Percentiles rank a stretch among this genome's conserved stretches.
phyloP scores from a whole-genome alignment of 2,113 vertebrate genomes.

The Pygathrix nemaeus region DNA sequence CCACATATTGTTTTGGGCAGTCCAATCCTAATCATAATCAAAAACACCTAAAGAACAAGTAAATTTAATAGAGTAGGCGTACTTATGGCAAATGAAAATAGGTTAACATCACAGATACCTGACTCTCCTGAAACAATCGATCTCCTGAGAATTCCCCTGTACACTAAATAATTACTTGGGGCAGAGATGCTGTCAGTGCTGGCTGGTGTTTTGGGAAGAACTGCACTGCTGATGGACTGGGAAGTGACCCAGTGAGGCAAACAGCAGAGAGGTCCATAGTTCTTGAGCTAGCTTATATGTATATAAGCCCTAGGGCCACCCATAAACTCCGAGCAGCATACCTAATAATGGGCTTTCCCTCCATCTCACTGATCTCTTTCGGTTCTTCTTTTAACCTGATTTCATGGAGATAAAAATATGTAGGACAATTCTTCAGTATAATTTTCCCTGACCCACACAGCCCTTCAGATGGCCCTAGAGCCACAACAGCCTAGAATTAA shows the following conservation, averaged over 20 bases:
- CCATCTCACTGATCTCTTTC: neutral
- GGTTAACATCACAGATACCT: neutral
- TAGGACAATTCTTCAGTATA: neutral
- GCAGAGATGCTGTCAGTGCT: neutral
- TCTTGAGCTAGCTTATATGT: neutral
- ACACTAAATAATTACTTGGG: neutral
- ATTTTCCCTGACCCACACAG: neutral
- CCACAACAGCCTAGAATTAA: neutral
- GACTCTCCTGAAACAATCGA: neutral
- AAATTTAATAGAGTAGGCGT: neutral
- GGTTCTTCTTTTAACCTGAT: slow-evolving; percentile 3
- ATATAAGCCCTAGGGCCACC: neutral
- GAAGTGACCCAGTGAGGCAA: neutral
- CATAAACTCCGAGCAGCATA: neutral
- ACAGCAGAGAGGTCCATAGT: neutral
- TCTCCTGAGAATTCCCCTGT: neutral
- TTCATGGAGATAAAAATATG: neutral
- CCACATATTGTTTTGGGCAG: neutral
- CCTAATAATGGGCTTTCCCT: neutral
- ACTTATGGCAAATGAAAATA: neutral
- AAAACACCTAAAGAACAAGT: neutral
- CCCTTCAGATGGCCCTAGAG: neutral
- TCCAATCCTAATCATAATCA: neutral
- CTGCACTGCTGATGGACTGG: neutral
- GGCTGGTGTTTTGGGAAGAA: neutral